Percentiles rank a stretch among this genome's conserved stretches.
Conservation (phyloP, 2,888 invertebrate genomes). For the Hypomecis punctinalis region DNA sequence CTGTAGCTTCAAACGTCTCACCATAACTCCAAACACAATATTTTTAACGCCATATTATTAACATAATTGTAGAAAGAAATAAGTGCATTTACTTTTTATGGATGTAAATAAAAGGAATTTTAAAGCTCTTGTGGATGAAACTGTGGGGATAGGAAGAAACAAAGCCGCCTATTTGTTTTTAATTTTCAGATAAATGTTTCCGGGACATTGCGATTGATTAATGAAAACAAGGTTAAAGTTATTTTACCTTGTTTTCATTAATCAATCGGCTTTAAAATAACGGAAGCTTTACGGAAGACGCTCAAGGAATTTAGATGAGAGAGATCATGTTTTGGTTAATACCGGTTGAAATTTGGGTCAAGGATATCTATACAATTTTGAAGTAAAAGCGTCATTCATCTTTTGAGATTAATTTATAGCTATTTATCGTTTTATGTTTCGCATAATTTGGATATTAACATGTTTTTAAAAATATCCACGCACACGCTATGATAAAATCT, state of each 20-base stretch:
- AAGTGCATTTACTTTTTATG: too few relatives aligned
- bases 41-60: too few relatives aligned
- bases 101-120: too few relatives aligned
- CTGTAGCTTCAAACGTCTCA: too few relatives aligned
- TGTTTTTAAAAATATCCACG: neutral
- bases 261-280: slow-evolving; percentile 11
- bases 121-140: too few relatives aligned
- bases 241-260: too few relatives aligned
- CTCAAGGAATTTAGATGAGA: slow-evolving; percentile 25
- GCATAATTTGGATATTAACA: neutral
- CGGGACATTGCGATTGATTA: slow-evolving; percentile 42
- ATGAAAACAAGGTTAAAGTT: slow-evolving; percentile 22
- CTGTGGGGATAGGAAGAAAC: neutral
- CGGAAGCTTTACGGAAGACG: slow-evolving; percentile 6
- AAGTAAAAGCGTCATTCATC: neutral
- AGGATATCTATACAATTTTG: slow-evolving; percentile 17
- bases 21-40: too few relatives aligned
- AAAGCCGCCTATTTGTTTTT: neutral
- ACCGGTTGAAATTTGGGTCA: slow-evolving; percentile 9
- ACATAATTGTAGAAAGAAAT: too few relatives aligned
- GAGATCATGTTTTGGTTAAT: slow-evolving; percentile 9
- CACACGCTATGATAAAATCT: neutral
- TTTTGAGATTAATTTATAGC: slow-evolving; percentile 1
- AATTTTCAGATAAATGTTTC: too few relatives aligned
- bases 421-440: slow-evolving; percentile 2